phyloP scores from a whole-genome alignment of 2,113 vertebrate species.

The Lipophrys pholis region DNA sequence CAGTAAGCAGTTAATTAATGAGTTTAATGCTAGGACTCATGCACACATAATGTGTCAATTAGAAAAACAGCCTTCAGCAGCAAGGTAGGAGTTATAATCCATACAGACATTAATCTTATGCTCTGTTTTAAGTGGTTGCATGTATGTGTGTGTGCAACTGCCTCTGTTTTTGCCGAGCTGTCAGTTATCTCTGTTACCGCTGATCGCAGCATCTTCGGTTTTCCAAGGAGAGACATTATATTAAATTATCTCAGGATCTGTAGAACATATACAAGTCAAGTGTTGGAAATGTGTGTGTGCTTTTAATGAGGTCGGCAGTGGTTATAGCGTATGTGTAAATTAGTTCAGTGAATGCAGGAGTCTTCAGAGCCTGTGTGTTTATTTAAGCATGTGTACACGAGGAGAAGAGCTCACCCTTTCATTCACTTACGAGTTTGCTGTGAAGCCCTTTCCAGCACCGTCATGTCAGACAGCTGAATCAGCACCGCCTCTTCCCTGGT shows the following conservation, averaged over 20 bases:
- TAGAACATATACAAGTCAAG: slow-evolving; percentile 68
- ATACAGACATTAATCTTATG: slow-evolving; percentile 38
- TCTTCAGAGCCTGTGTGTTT: slow-evolving; percentile 38
- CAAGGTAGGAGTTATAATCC: slow-evolving; percentile 35
- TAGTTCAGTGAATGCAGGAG: slow-evolving; percentile 12
- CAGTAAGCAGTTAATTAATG: slow-evolving; percentile 73
- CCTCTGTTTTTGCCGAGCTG: slow-evolving; percentile 39
- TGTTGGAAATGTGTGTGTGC: slow-evolving; percentile 58
- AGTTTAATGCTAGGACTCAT: slow-evolving; percentile 71
- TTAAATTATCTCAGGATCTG: slow-evolving; percentile 65
- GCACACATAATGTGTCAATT: slow-evolving; percentile 69
- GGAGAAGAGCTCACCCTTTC: no score
- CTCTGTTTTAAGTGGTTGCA: slow-evolving; percentile 40
- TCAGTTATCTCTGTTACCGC: slow-evolving; percentile 54
- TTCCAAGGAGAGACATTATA: slow-evolving; percentile 54
- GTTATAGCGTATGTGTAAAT: slow-evolving; percentile 46
- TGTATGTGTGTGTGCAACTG: slow-evolving; percentile 11
- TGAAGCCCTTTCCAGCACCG: slow-evolving; percentile 33
- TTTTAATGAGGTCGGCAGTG: slow-evolving; percentile 66
- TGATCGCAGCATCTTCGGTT: slow-evolving; percentile 52
- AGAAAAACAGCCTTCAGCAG: slow-evolving; percentile 44
- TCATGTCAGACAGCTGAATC: slow-evolving; percentile 65
- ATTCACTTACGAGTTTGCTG: no score
- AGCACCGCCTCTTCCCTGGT: slow-evolving; percentile 52
- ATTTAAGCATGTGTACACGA: slow-evolving; percentile 22